Evolutionary conservation across 2,113 vertebrate species (phyloP), one percentile per base, ranked within the genome.

Genomic region (Ochotona curzoniae): DNA sequence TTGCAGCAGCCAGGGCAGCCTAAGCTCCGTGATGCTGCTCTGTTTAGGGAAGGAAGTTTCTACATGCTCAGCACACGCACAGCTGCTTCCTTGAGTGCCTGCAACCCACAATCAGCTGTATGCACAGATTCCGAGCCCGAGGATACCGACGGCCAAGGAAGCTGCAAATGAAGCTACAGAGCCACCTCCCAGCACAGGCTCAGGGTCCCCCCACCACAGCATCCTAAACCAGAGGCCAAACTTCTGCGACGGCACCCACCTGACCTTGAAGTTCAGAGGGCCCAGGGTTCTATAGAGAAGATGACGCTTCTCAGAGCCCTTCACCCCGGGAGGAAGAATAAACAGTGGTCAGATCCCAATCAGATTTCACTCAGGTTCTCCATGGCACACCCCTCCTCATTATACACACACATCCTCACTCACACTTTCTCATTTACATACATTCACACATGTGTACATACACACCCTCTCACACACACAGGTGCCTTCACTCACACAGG

Each of bases 291-390:
- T 44, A 28, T 38, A 73, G 51, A 60, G 57, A 96, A 96, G 95
- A 94, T 38, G 9, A 96, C 93, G 96, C 96, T 91, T 64, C 60
- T 15, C 7, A 26, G 61, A 66, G 18, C 87, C 91, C 75, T 86
- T 66, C 71, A 64, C 74, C 15, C 8, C 54, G 78, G 93, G 38
- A 93, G 95, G 93, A 95, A 96, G 38, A 96, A 96, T 95, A 96
- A 82, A 73, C 47, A 57, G 70, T 44, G 30, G n/a, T 61, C 54
- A 47, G 94, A 88, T 91, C 79, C 30, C 0, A 71, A 80, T 79
- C 96, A 93, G 61, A 85, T 90, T 94, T 94, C 93, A 92, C 90
- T 89, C 64, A 75, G n/a, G 49, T 90, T 17, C 66, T 38, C 69
- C 73, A 57, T 0, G 15, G 23, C 49, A 2, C 47, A 12, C 57